Evolutionary conservation across 2,113 vertebrate species (phyloP).

Genomic region (Stegostoma tigrinum): DNA sequence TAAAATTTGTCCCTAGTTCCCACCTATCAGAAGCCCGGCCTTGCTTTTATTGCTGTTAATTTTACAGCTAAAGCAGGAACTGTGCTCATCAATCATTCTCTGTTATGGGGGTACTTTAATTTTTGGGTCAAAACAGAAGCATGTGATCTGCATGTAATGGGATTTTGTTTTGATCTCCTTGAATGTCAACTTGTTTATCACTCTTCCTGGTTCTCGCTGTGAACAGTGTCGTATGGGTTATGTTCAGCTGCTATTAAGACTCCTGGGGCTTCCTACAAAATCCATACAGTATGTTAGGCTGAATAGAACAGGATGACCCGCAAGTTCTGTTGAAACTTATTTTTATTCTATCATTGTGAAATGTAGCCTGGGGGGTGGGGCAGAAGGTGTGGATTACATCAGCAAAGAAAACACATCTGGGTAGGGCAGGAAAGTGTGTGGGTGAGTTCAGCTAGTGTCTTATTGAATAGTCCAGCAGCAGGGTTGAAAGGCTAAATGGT

Average conservation of each 20-base stretch:
- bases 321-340: neutral
- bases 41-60: slow-evolving; percentile 24
- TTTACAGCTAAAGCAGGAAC: neutral
- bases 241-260: neutral
- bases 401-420: neutral
- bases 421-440: neutral
- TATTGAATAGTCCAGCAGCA: neutral
- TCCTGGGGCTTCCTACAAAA: neutral
- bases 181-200: neutral
- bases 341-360: neutral
- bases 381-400: neutral
- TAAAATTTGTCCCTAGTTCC: neutral
- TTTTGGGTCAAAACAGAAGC: neutral
- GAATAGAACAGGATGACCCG: neutral
- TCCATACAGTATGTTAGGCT: neutral
- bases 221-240: neutral
- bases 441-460: neutral
- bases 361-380: neutral
- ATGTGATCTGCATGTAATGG: slow-evolving; percentile 14
- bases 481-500: neutral
- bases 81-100: slow-evolving; percentile 13
- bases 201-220: too few species aligned
- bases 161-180: slow-evolving; percentile 8
- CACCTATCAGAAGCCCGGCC: neutral
- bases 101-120: neutral